Percentiles rank a stretch among this genome's conserved stretches.
phyloP scores from a whole-genome alignment of 2,113 vertebrate genomes.

The Azemiops feae region DNA sequence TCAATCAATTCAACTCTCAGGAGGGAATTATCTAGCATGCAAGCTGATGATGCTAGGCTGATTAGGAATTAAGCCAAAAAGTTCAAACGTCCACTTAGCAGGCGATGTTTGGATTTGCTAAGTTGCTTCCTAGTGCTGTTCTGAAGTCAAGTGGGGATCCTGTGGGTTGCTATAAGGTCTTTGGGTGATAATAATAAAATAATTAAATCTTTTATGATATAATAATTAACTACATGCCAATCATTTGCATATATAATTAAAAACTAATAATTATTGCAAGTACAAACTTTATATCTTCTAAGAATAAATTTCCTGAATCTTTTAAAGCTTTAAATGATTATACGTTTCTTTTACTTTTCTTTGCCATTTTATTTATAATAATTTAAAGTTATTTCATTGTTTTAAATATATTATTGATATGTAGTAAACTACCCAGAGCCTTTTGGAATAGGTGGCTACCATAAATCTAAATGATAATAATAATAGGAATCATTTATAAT shows the following conservation, averaged over 20 bases:
- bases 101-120: neutral
- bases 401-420: neutral
- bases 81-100: neutral
- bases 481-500: neutral
- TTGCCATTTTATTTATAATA: neutral
- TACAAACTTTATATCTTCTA: neutral
- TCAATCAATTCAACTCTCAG: neutral
- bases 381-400: neutral
- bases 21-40: neutral
- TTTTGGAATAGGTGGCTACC: neutral
- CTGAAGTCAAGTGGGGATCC: neutral
- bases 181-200: neutral
- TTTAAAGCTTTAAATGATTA: neutral
- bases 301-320: neutral
- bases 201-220: neutral
- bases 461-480: neutral
- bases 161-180: neutral
- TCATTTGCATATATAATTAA: neutral
- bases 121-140: neutral
- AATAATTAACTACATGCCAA: neutral
- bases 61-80: neutral
- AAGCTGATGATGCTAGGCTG: neutral
- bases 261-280: neutral
- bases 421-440: neutral
- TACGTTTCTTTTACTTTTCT: neutral